Base-by-base conservation (phyloP, 2,797 vertebrate genomes). In the Poeciliopsis gracilis region DNA sequence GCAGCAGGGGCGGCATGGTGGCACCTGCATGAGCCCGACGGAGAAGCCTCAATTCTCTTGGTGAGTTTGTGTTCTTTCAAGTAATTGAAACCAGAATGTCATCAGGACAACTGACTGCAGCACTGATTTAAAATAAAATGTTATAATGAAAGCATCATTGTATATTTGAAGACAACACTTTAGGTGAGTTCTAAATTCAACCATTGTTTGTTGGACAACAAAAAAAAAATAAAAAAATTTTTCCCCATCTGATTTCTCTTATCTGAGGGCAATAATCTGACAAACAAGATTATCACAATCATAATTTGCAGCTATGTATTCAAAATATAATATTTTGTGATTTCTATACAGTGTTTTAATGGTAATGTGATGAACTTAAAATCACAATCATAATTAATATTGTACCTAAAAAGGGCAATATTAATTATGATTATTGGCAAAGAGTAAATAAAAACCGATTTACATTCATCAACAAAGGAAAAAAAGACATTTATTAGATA, bases 1-100 rank as follows among this genome's bases (percentile, higher is more conserved):
- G 88, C 93, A 91, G 88, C 67, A 88, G 95, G 91, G 94, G 43
- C n/a, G 95, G 92, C 89, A 97, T 96, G 96, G 86, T 95, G 97
- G 96, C 96, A 96, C 95, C 94, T 94, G 94, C 90, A 83, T 91
- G 92, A 95, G 87, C 90, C 91, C 86, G 72, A 36, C 72, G 67
- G 70, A 90, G 87, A 80, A 93, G 93, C 96, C 96, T 97, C 93
- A 83, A 83, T 94, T 96, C 90, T 94, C 90, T 94, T 92, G 96
- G 98, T 99, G 92, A 95, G 97, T 96, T 25, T 30, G 10, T 76
- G 0, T 59, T 79, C n/a, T 77, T 83, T 79, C 8, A 61, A 8
- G 73, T 77, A 72, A 28, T 49, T 28, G 16, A 25, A 33, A 72
- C 16, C 18, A 13, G 7, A 41, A 57, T 41, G 45, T 30, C 70